Evolutionary conservation across 2,888 invertebrate genomes (phyloP), one percentile per base, ranked within the genome.

Genomic region (Sminthurides aquaticus): DNA sequence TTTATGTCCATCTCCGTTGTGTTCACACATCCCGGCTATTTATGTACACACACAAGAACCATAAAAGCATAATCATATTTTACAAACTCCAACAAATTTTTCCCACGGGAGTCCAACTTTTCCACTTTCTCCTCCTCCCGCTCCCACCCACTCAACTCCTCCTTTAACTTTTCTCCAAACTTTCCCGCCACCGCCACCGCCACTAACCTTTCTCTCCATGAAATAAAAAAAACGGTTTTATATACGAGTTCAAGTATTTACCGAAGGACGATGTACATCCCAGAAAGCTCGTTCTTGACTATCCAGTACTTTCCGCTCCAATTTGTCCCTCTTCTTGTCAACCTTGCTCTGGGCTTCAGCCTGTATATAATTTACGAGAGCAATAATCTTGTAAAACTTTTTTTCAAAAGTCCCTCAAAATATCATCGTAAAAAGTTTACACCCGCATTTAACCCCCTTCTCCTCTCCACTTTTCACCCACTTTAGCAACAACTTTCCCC

Each of bases 221-320:
- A 43, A 43, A 11, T 11, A 8, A 43, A 43, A 43, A 8, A 43
- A 8, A 11, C 43, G 8, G 8, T 43, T 43, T 43, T 43, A 8
- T 11, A 43, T 43, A 18, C 43, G 11, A 11, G 18, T 11, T 11
- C 43, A 11, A 11, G 43, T 61, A 77, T 81, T 82, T 79, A 93
- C 92, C 87, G 97, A 95, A 11, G 99, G 99, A 76, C 99, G 84
- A 79, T 99, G 98, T 0, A 99, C 96, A 80, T 99, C 99, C 99
- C 99, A 99, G 80, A 99, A 99, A 1, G 99, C 99, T 74, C 98
- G 81, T 80, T 99, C 99, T 79, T 99, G 99, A 76, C 96, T 97
- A 80, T 99, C 99, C 66, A 99, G 80, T 11, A 99, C 96, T 80
- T 99, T 99, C 56, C 99, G 83, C 79, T 99, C 99, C 74, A 98